Base-by-base conservation (phyloP, 2,888 invertebrate genomes). In the Carabus problematicus region DNA sequence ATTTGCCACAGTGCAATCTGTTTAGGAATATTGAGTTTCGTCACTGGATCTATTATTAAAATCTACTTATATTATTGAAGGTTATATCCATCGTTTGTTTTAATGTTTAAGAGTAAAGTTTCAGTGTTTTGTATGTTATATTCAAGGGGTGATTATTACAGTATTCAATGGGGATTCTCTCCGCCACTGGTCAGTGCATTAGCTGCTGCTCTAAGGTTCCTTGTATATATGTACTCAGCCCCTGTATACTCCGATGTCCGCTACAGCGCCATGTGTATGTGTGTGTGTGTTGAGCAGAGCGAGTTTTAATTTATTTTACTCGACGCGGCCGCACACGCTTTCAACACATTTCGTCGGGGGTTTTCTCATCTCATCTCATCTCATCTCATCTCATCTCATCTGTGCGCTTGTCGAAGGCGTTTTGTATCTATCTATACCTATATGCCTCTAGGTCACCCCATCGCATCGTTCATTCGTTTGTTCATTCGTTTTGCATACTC, bases 251-350 rank as follows among this genome's bases (percentile, higher is more conserved):
- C 6, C 29, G 2, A 29, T 29, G 29, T 6, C 29, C 6, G 29
- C 6, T 29, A 29, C 6, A 29, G 29, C 29, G 29, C 29, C 6
- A 6, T 29, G 29, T 29, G 29, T 29, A 29, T 29, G 29, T 29
- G 6, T 29, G 29, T 29, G 6, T 29, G 6, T 29, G 29, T 29
- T 29, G 29, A 29, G 18, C 49, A 41, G 16, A 49, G 40, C 54
- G 8, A 19, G 45, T 54, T 64, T 64, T 64, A 64, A 64, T 64
- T 64, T 64, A 54, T 54, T 56, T 55, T 18, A 55, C 29, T 39
- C 29, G 55, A 16, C 18, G 14, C 8, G 56, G 54, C 64, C 64
- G 64, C 64, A 64, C 64, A 64, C 29, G 64, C 54, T 64, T 64
- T 64, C 64, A 64, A 64, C 64, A 64, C 64, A 29, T 64, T 64